Evolutionary conservation across 1,140 invertebrate species (phyloP).

Genomic region (Mamestra configurata): DNA sequence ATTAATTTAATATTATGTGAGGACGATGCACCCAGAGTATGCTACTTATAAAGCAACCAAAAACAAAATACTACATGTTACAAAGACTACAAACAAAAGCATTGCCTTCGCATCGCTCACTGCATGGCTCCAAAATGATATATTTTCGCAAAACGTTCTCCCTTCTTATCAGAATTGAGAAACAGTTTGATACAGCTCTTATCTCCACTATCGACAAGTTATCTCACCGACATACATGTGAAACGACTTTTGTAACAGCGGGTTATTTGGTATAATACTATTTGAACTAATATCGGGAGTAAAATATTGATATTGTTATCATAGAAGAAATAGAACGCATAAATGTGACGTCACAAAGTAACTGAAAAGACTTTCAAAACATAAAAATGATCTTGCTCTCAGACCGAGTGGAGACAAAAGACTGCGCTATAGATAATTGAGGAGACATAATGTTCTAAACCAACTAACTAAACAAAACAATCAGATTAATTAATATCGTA

Average conservation of each 20-base stretch:
- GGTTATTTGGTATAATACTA: background rate
- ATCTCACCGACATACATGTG: slow-evolving; percentile 49
- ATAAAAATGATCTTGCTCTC: no score
- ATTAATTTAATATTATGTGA: no score
- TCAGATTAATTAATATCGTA: no score
- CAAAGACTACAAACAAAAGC: background rate
- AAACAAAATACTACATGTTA: no score
- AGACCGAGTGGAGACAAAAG: no score
- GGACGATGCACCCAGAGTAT: no score
- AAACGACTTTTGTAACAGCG: slow-evolving; percentile 42
- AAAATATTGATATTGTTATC: slow-evolving; percentile 11
- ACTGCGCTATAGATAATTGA: no score
- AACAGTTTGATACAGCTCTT: slow-evolving; percentile 38
- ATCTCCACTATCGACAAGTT: slow-evolving; percentile 32
- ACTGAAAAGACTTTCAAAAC: no score
- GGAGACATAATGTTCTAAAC: no score
- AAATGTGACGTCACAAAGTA: background rate
- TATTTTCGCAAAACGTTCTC: slow-evolving; percentile 35
- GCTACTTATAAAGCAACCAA: no score
- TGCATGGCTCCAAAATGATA: slow-evolving; percentile 32
- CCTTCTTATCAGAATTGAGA: slow-evolving; percentile 46
- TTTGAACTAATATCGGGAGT: background rate
- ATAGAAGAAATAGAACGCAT: background rate
- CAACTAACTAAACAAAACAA: no score
- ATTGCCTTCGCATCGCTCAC: background rate